Percentiles rank a stretch among this genome's conserved stretches.
Evolutionary conservation across 2,113 vertebrate species (phyloP).

Genomic region (Psilopsiagon aymara): DNA sequence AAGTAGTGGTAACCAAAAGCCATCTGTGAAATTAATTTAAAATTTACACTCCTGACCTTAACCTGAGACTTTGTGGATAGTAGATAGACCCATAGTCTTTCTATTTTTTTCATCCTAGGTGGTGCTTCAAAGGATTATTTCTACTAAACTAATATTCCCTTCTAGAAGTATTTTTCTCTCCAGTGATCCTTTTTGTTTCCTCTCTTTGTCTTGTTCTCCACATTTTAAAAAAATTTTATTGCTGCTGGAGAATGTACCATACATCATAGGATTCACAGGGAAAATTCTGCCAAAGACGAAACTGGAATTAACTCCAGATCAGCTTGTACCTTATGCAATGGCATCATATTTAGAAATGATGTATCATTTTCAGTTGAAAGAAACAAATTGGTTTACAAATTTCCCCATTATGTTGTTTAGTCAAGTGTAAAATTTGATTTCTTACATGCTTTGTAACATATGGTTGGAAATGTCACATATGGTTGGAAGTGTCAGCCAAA

Average conservation of each 20-base stretch:
- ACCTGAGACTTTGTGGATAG: background rate
- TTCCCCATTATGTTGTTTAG: constrained; percentile 7
- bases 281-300: background rate
- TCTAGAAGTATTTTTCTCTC: background rate
- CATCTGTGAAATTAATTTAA: background rate
- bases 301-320: background rate
- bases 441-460: background rate
- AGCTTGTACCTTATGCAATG: background rate
- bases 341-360: background rate
- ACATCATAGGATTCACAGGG: background rate
- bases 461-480: background rate
- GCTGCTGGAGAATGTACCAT: background rate
- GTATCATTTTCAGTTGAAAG: background rate
- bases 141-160: background rate
- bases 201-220: background rate
- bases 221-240: background rate
- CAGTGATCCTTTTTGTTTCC: background rate
- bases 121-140: background rate
- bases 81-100: background rate
- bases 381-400: background rate
- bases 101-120: background rate
- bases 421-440: constrained; percentile 39
- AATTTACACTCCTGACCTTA: background rate
- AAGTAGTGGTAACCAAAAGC: background rate
- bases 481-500: constrained; percentile 32